Evolutionary conservation across 2,888 invertebrate genomes (phyloP).

Genomic region (Danaus chrysippus): DNA sequence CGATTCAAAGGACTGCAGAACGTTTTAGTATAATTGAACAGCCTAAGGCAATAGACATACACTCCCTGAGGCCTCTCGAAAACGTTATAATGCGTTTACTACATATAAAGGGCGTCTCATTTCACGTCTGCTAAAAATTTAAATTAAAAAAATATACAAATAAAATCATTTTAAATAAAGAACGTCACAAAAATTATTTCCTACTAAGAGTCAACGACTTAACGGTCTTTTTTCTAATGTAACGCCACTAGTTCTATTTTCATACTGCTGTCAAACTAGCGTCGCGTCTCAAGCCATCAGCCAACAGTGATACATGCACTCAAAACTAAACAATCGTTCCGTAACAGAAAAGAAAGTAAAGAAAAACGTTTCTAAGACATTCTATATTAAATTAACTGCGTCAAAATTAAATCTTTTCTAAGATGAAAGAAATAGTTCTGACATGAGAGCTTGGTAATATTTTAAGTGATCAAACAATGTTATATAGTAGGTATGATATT

Average conservation of each 20-base stretch:
- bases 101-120: slow-evolving; percentile 2
- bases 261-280: slow-evolving; percentile 38
- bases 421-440: too few relatives aligned
- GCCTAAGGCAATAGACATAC: slow-evolving; percentile 12
- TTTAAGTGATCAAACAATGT: too few relatives aligned
- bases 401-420: too few relatives aligned
- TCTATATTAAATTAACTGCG: too few relatives aligned
- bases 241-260: slow-evolving; percentile 37
- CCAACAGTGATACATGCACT: not conserved
- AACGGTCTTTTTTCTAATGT: slow-evolving; percentile 1
- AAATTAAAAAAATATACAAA: slow-evolving; percentile 4
- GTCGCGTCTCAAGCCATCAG: slow-evolving; percentile 23
- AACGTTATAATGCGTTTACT: slow-evolving; percentile 1
- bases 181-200: slow-evolving; percentile 16
- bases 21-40: slow-evolving; percentile 13
- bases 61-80: slow-evolving; percentile 1
- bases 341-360: not conserved
- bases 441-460: too few relatives aligned
- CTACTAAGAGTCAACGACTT: slow-evolving; percentile 34
- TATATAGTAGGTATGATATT: too few relatives aligned
- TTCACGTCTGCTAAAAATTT: not conserved
- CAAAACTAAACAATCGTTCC: not conserved
- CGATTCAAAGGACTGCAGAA: slow-evolving; percentile 8
- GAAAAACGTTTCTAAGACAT: too few relatives aligned
- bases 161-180: slow-evolving; percentile 13